These are phyloP conservation scores for Maccullochella peelii DNA, from an alignment of 2,113 vertebrate genomes.

Conservation along the genomic window DNA sequence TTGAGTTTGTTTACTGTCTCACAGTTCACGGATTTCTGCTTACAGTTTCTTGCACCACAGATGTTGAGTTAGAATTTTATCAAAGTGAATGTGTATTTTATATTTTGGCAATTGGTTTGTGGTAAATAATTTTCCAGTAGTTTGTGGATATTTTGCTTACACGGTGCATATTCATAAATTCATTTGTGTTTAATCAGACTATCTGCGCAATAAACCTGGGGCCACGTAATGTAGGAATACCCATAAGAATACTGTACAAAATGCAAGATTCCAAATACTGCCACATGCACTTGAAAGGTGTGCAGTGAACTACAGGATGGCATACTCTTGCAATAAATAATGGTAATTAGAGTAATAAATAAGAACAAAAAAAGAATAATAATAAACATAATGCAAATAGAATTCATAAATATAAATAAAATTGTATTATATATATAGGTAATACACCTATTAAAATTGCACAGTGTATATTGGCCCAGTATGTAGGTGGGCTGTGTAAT, in stretches of 20 bases:
- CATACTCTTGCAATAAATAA: not conserved
- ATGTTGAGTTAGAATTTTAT: not conserved
- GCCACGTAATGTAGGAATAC: not conserved
- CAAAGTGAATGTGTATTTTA: not conserved
- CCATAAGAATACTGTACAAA: not conserved
- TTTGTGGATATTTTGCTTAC: not conserved
- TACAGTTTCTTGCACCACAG: not conserved
- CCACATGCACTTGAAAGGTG: not conserved
- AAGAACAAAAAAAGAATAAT: not conserved
- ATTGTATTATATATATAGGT: not conserved
- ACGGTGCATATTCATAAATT: not conserved
- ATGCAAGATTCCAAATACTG: not conserved
- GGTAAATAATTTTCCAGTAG: not conserved
- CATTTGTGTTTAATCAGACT: not conserved
- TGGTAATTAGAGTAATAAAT: not conserved
- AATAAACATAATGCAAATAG: not conserved
- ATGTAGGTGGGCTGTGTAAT: too few relatives aligned
- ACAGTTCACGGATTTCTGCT: not conserved
- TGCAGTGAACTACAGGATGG: not conserved
- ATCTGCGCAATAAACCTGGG: not conserved
- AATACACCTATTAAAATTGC: too few relatives aligned
- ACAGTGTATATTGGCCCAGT: too few relatives aligned
- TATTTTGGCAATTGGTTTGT: not conserved
- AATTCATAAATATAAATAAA: not conserved
- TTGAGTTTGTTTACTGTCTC: not conserved